Conservation (phyloP, 2,797 vertebrate genomes). For the Dendrocincla tyrannina region DNA sequence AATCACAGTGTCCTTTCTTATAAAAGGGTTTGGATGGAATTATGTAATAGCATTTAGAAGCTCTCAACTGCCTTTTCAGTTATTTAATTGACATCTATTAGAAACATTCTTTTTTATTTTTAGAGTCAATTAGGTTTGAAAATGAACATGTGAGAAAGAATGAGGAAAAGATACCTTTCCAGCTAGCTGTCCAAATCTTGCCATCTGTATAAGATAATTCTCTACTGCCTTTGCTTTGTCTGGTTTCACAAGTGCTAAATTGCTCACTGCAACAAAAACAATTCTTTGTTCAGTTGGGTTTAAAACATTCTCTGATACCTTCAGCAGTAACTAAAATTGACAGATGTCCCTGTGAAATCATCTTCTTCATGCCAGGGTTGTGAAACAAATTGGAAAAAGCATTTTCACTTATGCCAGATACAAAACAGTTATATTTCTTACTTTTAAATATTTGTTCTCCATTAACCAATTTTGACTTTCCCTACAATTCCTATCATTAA, state of each 20-base stretch:
- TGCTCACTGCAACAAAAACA: conserved; percentile 86
- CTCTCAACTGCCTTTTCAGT: not conserved
- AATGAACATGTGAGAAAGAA: not conserved
- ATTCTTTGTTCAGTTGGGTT: not conserved
- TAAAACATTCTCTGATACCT: not conserved
- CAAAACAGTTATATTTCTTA: not conserved
- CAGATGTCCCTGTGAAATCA: not conserved
- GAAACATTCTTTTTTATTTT: not conserved
- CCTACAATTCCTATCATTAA: not conserved
- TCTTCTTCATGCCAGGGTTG: not conserved
- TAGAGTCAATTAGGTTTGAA: not conserved
- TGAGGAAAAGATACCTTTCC: conserved; percentile 79
- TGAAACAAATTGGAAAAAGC: not conserved
- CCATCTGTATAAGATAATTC: conserved; percentile 98
- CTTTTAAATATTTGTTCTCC: not conserved
- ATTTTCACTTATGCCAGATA: not conserved
- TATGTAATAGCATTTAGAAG: not conserved
- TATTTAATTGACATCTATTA: not conserved
- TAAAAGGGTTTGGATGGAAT: not conserved
- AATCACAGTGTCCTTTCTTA: not conserved
- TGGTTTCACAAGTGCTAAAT: conserved; percentile 96
- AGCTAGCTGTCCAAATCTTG: conserved; percentile 88
- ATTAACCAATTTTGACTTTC: not conserved
- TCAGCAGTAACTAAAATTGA: not conserved
- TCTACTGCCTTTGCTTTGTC: conserved; percentile 97